These are phyloP conservation scores for Drosophila peninsularis DNA, from an alignment of 2,888 invertebrate species.

Conservation along the genomic window DNA sequence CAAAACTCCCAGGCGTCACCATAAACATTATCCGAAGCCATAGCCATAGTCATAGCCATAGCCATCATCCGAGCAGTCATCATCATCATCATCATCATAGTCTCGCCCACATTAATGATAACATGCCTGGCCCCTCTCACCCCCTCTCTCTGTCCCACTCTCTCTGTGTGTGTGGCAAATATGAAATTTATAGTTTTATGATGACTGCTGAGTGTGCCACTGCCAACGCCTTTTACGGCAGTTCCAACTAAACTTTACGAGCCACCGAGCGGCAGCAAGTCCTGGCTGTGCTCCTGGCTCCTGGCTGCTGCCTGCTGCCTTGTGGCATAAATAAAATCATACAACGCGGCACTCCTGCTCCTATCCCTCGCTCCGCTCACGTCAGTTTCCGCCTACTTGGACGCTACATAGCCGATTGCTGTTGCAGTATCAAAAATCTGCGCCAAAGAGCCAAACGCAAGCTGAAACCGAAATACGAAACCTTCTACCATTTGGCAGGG, in stretches of 20 bases:
- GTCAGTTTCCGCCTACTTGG: slow-evolving; percentile 77
- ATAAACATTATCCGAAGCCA: slow-evolving; percentile 74
- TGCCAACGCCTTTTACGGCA: slow-evolving; percentile 76
- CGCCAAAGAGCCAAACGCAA: slow-evolving; percentile 33
- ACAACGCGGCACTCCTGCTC: slow-evolving; percentile 34
- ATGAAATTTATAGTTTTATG: slow-evolving; percentile 82
- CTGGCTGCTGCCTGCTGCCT: slow-evolving; percentile 22
- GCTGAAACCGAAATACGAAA: slow-evolving; percentile 19
- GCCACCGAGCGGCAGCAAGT: slow-evolving; percentile 45
- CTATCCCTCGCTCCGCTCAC: slow-evolving; percentile 7
- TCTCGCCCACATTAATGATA: slow-evolving; percentile 75
- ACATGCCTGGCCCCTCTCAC: slow-evolving; percentile 47
- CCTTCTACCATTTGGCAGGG: slow-evolving; percentile 30
- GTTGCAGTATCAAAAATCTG: slow-evolving; percentile 62
- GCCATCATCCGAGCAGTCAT: slow-evolving; percentile 41
- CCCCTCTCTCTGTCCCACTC: background rate
- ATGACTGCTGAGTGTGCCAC: slow-evolving; percentile 81
- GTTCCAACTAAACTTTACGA: slow-evolving; percentile 78
- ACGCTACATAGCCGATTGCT: slow-evolving; percentile 70
- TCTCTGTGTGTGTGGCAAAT: slow-evolving; percentile 64
- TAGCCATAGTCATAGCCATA: slow-evolving; percentile 46
- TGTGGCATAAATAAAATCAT: slow-evolving; percentile 75
- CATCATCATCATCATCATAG: slow-evolving; percentile 59
- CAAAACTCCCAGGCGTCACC: slow-evolving; percentile 77
- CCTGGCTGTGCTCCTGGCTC: slow-evolving; percentile 31